Percentiles rank a stretch among this genome's conserved stretches.
Conservation (phyloP, 2,113 vertebrate species). For the Phainopepla nitens region DNA sequence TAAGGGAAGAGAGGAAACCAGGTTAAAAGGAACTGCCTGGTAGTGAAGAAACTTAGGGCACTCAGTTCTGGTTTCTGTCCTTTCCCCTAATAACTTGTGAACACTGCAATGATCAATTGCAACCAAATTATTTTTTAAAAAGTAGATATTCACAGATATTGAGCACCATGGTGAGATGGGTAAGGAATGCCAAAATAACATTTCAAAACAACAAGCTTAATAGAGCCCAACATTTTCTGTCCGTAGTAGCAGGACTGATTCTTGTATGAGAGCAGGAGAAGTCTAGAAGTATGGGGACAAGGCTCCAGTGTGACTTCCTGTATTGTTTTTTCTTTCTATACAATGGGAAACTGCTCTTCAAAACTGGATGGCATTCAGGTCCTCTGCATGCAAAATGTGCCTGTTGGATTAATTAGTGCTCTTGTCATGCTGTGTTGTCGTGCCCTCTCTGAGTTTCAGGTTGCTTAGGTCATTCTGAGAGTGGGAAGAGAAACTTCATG, state of each 20-base stretch:
- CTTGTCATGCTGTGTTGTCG: background rate
- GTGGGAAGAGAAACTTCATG: slow-evolving; percentile 27
- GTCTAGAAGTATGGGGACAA: background rate
- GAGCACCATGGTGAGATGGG: background rate
- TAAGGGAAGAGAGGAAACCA: background rate
- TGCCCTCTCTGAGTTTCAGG: background rate
- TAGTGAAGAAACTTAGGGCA: background rate
- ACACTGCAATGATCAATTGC: background rate
- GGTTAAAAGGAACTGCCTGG: background rate
- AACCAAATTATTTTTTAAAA: background rate
- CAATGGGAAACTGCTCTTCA: background rate
- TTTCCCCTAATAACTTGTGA: background rate
- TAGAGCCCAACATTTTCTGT: background rate
- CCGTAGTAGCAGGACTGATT: background rate
- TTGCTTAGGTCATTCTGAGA: slow-evolving; percentile 27
- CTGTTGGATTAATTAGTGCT: background rate
- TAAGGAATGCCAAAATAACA: background rate
- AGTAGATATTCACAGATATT: background rate
- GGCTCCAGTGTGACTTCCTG: background rate
- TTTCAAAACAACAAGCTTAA: background rate
- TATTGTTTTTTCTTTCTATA: background rate
- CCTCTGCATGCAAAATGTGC: background rate
- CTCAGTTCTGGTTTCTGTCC: background rate
- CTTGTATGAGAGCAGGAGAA: background rate
- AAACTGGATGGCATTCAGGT: background rate